Percentiles rank a stretch among this genome's conserved stretches.
phyloP scores from a whole-genome alignment of 92 coral and sea anemone species.

The Ricordea florida region DNA sequence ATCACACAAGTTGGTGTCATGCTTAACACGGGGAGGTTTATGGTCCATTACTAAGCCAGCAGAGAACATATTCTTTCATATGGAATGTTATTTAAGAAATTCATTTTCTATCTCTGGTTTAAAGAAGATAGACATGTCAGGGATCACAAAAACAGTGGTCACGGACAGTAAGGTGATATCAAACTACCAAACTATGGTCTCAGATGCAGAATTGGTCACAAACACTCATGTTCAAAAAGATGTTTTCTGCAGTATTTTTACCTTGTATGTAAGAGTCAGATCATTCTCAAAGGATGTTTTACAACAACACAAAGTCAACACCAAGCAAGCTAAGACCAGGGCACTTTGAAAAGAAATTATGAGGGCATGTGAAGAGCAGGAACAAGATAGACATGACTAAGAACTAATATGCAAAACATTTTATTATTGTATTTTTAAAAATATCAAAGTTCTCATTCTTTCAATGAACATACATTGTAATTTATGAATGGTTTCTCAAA shows the following conservation, averaged over 20 bases:
- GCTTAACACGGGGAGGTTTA: conserved; percentile 51
- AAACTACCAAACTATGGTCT: neutral
- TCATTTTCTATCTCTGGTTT: neutral
- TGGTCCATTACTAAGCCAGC: conserved; percentile 49
- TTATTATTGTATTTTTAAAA: neutral
- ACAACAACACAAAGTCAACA: conserved; percentile 26
- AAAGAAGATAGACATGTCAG: conserved; percentile 19
- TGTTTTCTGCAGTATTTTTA: conserved; percentile 38
- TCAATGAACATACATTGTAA: no score
- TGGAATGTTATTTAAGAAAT: conserved; percentile 35
- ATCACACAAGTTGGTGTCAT: conserved; percentile 15
- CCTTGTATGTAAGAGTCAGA: conserved; percentile 41
- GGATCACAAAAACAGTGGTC: conserved; percentile 17
- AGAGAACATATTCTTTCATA: conserved; percentile 30
- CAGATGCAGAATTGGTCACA: conserved; percentile 31
- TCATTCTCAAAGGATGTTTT: conserved; percentile 53
- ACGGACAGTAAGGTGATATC: conserved; percentile 35
- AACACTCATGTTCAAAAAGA: conserved; percentile 33
- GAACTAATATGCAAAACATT: neutral
- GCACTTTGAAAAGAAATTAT: conserved; percentile 55
- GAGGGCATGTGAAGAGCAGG: conserved; percentile 18
- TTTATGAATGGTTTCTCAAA: no score
- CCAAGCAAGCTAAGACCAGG: conserved; percentile 28
- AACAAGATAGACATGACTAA: conserved; percentile 15
- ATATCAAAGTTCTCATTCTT: neutral